Evolutionary conservation across 2,888 invertebrate species (phyloP).

Genomic region (Agapostemon virescens): DNA sequence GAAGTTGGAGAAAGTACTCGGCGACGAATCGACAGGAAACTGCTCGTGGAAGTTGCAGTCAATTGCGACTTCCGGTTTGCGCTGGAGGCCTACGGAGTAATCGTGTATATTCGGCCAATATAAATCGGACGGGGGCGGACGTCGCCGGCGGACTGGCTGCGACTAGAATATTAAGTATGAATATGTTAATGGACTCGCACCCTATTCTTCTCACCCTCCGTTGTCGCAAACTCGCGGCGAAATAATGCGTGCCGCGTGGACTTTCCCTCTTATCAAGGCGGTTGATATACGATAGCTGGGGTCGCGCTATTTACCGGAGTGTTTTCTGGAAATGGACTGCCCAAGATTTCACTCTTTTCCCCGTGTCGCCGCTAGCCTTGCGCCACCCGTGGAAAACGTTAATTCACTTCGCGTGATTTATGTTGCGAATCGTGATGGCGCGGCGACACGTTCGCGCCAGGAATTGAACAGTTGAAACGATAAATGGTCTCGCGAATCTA

Average conservation of each 20-base stretch:
- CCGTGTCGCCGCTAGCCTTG: not conserved
- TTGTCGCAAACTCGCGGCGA: conserved; percentile 21
- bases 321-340: conserved; percentile 55
- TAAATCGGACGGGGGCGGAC: conserved; percentile 53
- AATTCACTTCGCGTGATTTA: conserved; percentile 29
- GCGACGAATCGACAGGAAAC: conserved; percentile 49
- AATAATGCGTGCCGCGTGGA: conserved; percentile 53
- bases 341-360: conserved; percentile 29
- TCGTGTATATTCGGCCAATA: conserved; percentile 55
- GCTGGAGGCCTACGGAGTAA: conserved; percentile 20
- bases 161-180: conserved; percentile 58
- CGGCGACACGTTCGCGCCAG: not conserved
- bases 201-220: conserved; percentile 50
- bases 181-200: conserved; percentile 56
- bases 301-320: conserved; percentile 55
- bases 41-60: conserved; percentile 57
- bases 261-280: conserved; percentile 54
- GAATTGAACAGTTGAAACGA: not conserved
- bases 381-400: conserved; percentile 5
- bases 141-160: conserved; percentile 36
- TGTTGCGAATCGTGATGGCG: not conserved
- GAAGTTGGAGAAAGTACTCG: not conserved
- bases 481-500: not conserved
- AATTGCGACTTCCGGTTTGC: conserved; percentile 58
- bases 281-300: conserved; percentile 53